Percentiles rank a stretch among this genome's conserved stretches.
phyloP scores from a whole-genome alignment of 2,113 vertebrate genomes.

The Anthoscopus minutus region DNA sequence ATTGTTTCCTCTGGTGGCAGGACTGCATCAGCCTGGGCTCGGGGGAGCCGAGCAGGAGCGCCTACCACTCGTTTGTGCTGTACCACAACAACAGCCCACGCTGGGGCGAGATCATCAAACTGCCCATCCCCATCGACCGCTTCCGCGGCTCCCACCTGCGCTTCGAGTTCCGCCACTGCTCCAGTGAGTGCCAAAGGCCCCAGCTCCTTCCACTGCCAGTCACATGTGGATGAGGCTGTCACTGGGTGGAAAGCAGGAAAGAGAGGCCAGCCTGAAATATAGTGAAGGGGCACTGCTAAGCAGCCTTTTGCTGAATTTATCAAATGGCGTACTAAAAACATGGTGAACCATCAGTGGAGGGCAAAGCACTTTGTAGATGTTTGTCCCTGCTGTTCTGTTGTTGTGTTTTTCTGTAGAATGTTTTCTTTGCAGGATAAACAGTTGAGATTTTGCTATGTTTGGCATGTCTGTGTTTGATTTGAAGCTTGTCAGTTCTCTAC shows the following conservation, averaged over 20 bases:
- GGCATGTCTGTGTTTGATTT: background rate
- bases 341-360: background rate
- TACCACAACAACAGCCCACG: constrained; percentile 96
- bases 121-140: constrained; percentile 91
- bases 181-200: constrained; percentile 79
- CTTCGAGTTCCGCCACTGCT: constrained; percentile 96
- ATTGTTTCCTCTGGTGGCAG: constrained; percentile 57
- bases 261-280: background rate
- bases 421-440: background rate
- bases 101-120: constrained; percentile 92
- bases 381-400: background rate
- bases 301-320: background rate
- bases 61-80: constrained; percentile 92
- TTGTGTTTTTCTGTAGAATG: background rate
- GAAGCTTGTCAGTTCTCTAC: background rate
- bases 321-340: background rate
- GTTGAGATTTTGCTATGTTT: background rate
- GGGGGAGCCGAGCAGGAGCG: constrained; percentile 83
- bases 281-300: background rate
- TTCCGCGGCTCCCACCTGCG: constrained; percentile 94
- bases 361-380: background rate
- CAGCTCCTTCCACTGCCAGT: background rate
- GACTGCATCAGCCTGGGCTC: constrained; percentile 94
- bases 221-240: background rate
- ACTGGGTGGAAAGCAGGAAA: background rate